Conservation (phyloP, 1,140 invertebrate species). For the Listronotus oregonensis region DNA sequence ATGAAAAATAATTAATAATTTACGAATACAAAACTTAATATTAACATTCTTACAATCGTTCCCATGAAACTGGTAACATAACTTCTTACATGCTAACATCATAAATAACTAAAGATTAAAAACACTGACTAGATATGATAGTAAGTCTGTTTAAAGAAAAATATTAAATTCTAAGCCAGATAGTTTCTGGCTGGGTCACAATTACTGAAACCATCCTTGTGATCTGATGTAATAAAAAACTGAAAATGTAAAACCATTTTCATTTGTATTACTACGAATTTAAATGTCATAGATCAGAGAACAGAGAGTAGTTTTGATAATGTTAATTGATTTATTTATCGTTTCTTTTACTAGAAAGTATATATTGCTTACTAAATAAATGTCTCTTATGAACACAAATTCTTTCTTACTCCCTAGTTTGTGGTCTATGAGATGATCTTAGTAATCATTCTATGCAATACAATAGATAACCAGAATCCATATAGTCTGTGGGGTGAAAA, state of each 20-base stretch:
- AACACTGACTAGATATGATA: conserved; percentile 29
- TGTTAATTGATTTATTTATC: too few species aligned
- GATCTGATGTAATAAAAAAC: not conserved
- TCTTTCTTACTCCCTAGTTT: too few species aligned
- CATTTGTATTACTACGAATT: not conserved
- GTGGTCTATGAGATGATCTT: too few species aligned
- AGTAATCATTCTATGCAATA: too few species aligned
- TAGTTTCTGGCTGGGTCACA: not conserved
- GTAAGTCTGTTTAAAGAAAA: conserved; percentile 20
- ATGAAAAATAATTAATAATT: conserved; percentile 30
- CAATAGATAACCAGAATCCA: too few species aligned
- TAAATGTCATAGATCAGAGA: too few species aligned
- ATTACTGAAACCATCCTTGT: not conserved
- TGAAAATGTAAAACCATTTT: conserved; percentile 23
- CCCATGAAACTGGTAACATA: conserved; percentile 11
- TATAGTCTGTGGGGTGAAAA: too few species aligned
- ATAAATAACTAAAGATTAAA: conserved; percentile 23
- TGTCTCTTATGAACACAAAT: too few species aligned
- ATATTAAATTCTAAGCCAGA: not conserved
- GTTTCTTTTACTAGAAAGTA: not conserved
- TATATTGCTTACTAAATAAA: not conserved
- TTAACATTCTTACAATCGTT: conserved; percentile 19
- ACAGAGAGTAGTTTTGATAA: too few species aligned
- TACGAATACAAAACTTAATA: conserved; percentile 32
- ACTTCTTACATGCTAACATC: not conserved